Evolutionary conservation across 2,888 invertebrate species (phyloP).

Genomic region (Yponomeuta sedellus): DNA sequence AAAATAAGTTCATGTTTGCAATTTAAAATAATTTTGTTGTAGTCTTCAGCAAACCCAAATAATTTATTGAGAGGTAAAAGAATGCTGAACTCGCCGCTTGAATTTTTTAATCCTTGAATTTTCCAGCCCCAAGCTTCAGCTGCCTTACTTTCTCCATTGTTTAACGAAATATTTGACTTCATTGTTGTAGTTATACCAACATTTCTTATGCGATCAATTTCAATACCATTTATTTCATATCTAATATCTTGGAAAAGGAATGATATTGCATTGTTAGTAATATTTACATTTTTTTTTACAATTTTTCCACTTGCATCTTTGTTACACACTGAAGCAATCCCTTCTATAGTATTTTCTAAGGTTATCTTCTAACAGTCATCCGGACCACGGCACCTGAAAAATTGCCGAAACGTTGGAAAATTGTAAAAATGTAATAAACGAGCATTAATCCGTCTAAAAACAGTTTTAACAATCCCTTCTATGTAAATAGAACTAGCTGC

Average conservation of each 20-base stretch:
- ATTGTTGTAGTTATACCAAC: constrained; percentile 32
- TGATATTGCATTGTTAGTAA: constrained; percentile 26
- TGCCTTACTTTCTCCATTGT: background rate
- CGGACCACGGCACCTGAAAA: too few species aligned
- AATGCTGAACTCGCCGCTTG: constrained; percentile 23
- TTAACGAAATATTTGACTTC: constrained; percentile 23
- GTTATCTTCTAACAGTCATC: too few species aligned
- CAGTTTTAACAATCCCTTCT: too few species aligned
- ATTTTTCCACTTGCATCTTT: constrained; percentile 7
- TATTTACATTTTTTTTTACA: constrained; percentile 17
- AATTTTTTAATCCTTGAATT: too few species aligned
- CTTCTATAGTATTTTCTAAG: too few species aligned
- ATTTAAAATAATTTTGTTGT: too few species aligned
- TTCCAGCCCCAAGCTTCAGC: too few species aligned
- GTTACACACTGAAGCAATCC: constrained; percentile 20
- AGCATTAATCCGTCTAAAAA: too few species aligned
- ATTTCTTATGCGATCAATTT: constrained; percentile 25
- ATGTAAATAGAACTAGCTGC: constrained; percentile 22
- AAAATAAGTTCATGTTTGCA: constrained; percentile 36
- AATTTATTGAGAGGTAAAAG: constrained; percentile 33
- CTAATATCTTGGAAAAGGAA: constrained; percentile 23
- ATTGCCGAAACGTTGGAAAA: too few species aligned
- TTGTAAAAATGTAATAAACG: too few species aligned
- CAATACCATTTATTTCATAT: too few species aligned
- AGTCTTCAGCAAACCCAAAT: too few species aligned